Evolutionary conservation across 1,140 invertebrate genomes (phyloP).

Genomic region (Ips nitidus): DNA sequence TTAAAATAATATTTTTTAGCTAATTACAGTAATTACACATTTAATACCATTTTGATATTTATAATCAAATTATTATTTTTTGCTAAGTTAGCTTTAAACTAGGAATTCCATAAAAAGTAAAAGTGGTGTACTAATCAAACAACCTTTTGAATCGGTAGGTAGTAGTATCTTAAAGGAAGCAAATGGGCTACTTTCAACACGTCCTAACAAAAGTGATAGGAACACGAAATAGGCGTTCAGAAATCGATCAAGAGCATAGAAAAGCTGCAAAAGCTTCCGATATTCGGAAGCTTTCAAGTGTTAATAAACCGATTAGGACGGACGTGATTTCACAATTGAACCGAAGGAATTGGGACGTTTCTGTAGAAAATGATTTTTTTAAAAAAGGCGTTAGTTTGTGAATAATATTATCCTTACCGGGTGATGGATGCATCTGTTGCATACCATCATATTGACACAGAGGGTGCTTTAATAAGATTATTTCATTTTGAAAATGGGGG

Average conservation of each 20-base stretch:
- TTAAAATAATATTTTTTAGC: too few relatives aligned
- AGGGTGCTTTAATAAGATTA: constrained; percentile 12
- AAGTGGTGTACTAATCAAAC: too few relatives aligned
- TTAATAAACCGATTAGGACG: constrained; percentile 35
- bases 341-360: constrained; percentile 31
- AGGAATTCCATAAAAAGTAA: too few relatives aligned
- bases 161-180: too few relatives aligned
- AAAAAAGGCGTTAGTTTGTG: constrained; percentile 30
- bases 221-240: constrained; percentile 15
- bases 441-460: constrained; percentile 2
- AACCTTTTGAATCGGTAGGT: too few relatives aligned
- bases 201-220: neutral
- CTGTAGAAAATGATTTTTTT: constrained; percentile 28
- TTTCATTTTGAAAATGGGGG: constrained; percentile 6
- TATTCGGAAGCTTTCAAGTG: constrained; percentile 32
- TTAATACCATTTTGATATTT: too few relatives aligned
- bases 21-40: too few relatives aligned
- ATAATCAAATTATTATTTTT: too few relatives aligned
- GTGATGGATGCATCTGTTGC: constrained; percentile 29
- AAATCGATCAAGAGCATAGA: constrained; percentile 36
- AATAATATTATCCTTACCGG: constrained; percentile 28
- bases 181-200: neutral
- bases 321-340: constrained; percentile 34
- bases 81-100: too few relatives aligned
- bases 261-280: constrained; percentile 35